Conservation (phyloP, 2,797 vertebrate genomes). For the Pelochelys cantorii region DNA sequence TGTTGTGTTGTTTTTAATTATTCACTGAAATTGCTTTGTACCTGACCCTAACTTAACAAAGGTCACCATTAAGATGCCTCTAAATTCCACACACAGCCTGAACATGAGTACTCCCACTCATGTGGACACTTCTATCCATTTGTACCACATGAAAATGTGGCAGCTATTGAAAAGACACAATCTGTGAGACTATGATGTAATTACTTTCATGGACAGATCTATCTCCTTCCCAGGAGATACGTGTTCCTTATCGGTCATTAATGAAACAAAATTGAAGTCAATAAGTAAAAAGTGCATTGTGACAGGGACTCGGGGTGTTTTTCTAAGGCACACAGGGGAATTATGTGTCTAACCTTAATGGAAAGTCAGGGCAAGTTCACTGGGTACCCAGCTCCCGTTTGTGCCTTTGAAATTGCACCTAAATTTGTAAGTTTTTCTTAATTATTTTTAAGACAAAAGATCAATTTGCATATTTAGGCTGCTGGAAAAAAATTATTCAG, state of each 20-base stretch:
- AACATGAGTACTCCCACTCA: not conserved
- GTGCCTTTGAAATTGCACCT: not conserved
- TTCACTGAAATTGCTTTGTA: conserved; percentile 43
- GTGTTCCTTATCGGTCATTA: conserved; percentile 82
- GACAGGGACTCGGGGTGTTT: conserved; percentile 12
- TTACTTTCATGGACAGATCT: conserved; percentile 22
- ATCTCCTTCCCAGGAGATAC: conserved; percentile 71
- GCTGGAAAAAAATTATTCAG: not conserved
- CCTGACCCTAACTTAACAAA: conserved; percentile 69
- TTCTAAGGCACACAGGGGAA: not conserved
- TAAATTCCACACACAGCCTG: conserved; percentile 43
- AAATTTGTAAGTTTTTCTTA: conserved; percentile 11
- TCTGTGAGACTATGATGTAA: conserved; percentile 53
- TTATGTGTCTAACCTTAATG: not conserved
- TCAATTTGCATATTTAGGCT: not conserved
- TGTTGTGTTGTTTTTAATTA: not conserved
- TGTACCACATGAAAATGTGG: conserved; percentile 44
- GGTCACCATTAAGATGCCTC: conserved; percentile 49
- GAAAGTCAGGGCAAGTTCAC: not conserved
- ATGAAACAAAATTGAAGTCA: conserved; percentile 75
- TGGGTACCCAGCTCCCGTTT: not conserved
- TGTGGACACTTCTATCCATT: conserved; percentile 26
- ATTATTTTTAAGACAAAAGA: conserved; percentile 17
- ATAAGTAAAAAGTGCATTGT: conserved; percentile 76
- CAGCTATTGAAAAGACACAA: conserved; percentile 66